Conservation (phyloP, 2,113 vertebrate species). For the Carassius gibelio region DNA sequence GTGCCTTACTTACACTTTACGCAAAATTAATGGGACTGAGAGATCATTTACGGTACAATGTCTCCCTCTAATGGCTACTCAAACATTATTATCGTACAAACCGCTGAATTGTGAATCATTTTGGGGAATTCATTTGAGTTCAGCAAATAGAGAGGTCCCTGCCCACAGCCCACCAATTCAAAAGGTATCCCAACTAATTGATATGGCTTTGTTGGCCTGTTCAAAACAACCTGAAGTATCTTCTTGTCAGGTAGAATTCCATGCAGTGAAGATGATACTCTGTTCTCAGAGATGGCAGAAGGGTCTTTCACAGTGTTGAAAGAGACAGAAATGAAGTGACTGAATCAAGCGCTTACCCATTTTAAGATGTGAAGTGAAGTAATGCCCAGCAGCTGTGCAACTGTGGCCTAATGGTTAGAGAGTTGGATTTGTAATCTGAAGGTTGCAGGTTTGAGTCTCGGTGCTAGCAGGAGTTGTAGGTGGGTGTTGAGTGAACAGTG, state of each 20-base stretch:
- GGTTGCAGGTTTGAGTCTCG: no score
- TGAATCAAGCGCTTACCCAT: not conserved
- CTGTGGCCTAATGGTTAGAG: no score
- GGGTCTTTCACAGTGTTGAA: not conserved
- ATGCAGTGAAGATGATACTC: not conserved
- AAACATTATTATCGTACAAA: not conserved
- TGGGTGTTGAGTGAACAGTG: no score
- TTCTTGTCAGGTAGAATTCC: not conserved
- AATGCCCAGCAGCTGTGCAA: not conserved
- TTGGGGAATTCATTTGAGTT: not conserved
- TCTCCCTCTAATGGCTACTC: not conserved
- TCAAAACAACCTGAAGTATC: not conserved
- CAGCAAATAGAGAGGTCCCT: not conserved
- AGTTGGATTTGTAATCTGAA: no score
- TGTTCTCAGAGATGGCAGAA: not conserved
- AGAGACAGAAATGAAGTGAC: not conserved
- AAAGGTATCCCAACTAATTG: not conserved
- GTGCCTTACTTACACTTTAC: not conserved
- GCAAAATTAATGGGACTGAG: not conserved
- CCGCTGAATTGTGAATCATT: not conserved
- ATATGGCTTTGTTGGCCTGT: not conserved
- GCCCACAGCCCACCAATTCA: not conserved
- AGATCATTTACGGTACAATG: not conserved
- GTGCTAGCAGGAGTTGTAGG: no score
- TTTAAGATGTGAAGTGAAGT: not conserved